Evolutionary conservation across 2,797 vertebrate species (phyloP).

Genomic region (Rhabdomys pumilio): DNA sequence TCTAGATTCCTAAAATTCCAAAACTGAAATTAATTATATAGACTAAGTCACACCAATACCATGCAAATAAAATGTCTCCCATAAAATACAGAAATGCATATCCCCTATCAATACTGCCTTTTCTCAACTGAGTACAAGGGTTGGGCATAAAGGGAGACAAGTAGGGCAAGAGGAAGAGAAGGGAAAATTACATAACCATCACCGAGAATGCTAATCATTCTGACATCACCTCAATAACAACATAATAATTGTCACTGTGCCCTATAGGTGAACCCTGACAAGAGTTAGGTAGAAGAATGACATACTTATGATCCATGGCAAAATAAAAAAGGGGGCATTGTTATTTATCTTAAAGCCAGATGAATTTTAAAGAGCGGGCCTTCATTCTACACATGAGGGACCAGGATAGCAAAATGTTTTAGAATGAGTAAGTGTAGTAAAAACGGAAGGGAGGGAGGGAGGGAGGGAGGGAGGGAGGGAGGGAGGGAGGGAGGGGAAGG

Average conservation of each 20-base stretch:
- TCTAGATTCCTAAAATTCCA: constrained; percentile 47
- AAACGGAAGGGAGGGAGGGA: background rate
- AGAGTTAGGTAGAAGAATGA: background rate
- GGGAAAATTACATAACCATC: background rate
- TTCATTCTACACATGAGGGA: constrained; percentile 30
- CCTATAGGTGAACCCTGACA: background rate
- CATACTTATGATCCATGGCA: constrained; percentile 42
- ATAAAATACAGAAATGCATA: constrained; percentile 26
- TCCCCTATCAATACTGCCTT: constrained; percentile 1
- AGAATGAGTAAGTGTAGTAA: constrained; percentile 25
- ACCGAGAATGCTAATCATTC: constrained; percentile 43
- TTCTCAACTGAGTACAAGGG: background rate
- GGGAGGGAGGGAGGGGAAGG: background rate
- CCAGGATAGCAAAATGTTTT: constrained; percentile 20
- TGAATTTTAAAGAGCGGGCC: constrained; percentile 36
- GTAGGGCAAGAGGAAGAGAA: background rate
- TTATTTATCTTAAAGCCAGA: background rate
- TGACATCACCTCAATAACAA: background rate
- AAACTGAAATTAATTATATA: constrained; percentile 36
- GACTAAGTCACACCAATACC: constrained; percentile 43
- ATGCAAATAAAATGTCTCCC: background rate
- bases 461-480: too few species aligned
- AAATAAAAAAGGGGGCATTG: background rate
- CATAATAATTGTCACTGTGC: background rate
- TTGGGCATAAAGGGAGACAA: background rate